Evolutionary conservation across 2,113 vertebrate genomes (phyloP).

Genomic region (Syngnathus floridae): DNA sequence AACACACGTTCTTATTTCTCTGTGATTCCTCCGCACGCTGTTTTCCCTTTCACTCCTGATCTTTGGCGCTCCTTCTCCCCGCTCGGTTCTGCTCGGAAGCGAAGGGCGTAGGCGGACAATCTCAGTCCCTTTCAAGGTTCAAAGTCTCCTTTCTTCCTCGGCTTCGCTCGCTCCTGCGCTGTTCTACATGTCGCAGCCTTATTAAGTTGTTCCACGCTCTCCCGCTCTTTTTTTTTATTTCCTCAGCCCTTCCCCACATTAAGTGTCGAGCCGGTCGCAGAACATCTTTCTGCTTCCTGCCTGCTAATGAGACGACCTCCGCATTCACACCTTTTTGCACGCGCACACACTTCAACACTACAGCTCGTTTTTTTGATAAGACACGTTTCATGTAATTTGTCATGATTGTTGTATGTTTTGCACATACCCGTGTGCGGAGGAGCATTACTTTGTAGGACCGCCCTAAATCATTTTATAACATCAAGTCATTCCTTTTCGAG

Average conservation of each 20-base stretch:
- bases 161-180: constrained; percentile 41
- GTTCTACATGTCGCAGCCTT: constrained; percentile 56
- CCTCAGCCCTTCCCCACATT: constrained; percentile 12
- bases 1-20: constrained; percentile 26
- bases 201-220: constrained; percentile 49
- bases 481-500: background rate
- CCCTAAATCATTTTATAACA: background rate
- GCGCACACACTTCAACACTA: constrained; percentile 7
- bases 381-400: background rate
- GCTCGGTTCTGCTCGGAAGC: constrained; percentile 21
- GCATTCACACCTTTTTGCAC: background rate
- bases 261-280: constrained; percentile 36
- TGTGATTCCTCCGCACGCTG: constrained; percentile 22
- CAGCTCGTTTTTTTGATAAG: constrained; percentile 6
- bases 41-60: constrained; percentile 19
- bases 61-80: constrained; percentile 9
- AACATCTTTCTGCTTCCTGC: constrained; percentile 46
- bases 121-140: constrained; percentile 66
- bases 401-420: constrained; percentile 1
- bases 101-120: constrained; percentile 56
- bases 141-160: constrained; percentile 51
- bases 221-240: background rate
- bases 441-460: background rate
- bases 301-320: constrained; percentile 45
- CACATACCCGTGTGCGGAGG: background rate